These are phyloP conservation scores for Tenthredo mesomela DNA, from an alignment of 2,888 invertebrate species.

Conservation along the genomic window DNA sequence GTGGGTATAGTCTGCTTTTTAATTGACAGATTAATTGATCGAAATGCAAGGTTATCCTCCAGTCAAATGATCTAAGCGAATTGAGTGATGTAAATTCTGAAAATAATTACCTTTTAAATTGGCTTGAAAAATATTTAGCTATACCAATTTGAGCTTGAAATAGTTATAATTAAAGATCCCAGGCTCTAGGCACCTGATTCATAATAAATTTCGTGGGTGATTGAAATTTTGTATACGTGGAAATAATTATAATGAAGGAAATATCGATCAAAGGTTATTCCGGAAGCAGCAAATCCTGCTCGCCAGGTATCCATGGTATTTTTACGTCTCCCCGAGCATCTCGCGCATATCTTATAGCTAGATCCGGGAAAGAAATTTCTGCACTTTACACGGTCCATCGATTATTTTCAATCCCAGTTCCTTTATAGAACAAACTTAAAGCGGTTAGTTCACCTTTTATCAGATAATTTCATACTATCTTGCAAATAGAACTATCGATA, in stretches of 20 bases:
- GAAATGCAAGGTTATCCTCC: background rate
- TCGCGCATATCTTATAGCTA: background rate
- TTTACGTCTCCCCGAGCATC: background rate
- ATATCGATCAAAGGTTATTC: constrained; percentile 20
- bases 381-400: background rate
- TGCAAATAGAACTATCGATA: background rate
- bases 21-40: constrained; percentile 34
- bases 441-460: background rate
- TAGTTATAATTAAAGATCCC: background rate
- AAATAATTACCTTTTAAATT: constrained; percentile 14
- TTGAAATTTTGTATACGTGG: background rate
- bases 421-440: background rate
- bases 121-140: background rate
- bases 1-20: constrained; percentile 22
- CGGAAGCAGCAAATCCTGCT: background rate
- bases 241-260: background rate
- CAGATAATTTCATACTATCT: background rate
- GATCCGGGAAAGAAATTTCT: background rate
- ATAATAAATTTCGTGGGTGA: constrained; percentile 4
- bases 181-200: background rate
- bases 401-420: constrained; percentile 23
- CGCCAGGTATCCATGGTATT: background rate
- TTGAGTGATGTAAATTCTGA: background rate
- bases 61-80: background rate
- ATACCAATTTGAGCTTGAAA: background rate